A percentile compares a stretch with the other conserved stretches of the same genome.
These are phyloP conservation scores for Synanthedon tipuliformis DNA, from an alignment of 2,888 invertebrate species.

Conservation along the genomic window DNA sequence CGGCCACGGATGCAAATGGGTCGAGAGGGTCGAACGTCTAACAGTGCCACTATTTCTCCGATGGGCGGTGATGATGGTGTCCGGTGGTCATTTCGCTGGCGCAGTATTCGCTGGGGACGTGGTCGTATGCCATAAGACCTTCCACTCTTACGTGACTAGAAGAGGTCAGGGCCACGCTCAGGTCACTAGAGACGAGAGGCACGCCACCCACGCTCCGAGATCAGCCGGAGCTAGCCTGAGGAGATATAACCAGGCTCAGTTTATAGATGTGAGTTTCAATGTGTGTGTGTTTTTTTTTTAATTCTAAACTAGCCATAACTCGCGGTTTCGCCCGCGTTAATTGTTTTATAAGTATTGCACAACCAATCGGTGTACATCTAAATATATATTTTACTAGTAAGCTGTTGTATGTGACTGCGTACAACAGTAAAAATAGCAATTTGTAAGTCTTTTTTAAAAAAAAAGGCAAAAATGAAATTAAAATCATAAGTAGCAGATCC, in stretches of 20 bases:
- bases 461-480: no score
- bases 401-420: no score
- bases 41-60: slow-evolving; percentile 50
- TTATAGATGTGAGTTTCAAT: slow-evolving; percentile 71
- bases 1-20: slow-evolving; percentile 53
- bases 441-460: no score
- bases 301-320: no score
- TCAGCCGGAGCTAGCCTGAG: slow-evolving; percentile 86
- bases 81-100: slow-evolving; percentile 86
- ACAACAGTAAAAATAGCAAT: no score
- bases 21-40: slow-evolving; percentile 40
- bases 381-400: no score
- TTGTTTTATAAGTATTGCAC: no score
- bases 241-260: slow-evolving; percentile 82
- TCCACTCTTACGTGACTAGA: slow-evolving; percentile 86
- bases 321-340: no score
- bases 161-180: slow-evolving; percentile 87
- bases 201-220: slow-evolving; percentile 72
- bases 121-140: slow-evolving; percentile 79
- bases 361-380: no score
- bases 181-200: slow-evolving; percentile 66
- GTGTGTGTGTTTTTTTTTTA: no score
- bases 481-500: no score
- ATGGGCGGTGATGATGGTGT: slow-evolving; percentile 85
- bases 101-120: slow-evolving; percentile 51